A percentile compares a stretch with the other conserved stretches of the same genome.
Evolutionary conservation across 2,113 vertebrate species (phyloP).

Genomic region (Micromys minutus): DNA sequence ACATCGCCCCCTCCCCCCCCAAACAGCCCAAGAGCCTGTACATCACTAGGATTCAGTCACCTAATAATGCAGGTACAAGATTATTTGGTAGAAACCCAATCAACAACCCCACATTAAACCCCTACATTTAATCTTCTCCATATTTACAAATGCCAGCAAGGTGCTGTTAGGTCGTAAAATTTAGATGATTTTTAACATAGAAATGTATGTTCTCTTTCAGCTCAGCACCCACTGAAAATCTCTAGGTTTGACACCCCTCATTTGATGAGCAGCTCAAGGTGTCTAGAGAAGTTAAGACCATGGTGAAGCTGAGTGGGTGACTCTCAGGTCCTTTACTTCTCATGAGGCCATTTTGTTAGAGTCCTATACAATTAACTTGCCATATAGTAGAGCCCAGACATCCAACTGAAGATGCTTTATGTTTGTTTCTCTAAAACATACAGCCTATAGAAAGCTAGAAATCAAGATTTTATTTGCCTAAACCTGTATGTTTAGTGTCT

Average conservation of each 20-base stretch:
- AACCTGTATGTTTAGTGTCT: not conserved
- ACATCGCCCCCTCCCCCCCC: too few species aligned
- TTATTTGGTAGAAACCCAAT: not conserved
- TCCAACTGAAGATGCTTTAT: not conserved
- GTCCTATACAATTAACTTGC: not conserved
- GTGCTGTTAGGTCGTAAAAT: not conserved
- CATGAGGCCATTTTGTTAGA: not conserved
- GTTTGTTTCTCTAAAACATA: not conserved
- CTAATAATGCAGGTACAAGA: not conserved
- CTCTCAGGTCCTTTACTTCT: too few species aligned
- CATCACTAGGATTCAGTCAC: not conserved
- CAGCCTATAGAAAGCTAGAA: not conserved
- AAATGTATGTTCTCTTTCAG: not conserved
- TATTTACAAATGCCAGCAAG: not conserved
- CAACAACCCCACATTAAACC: not conserved
- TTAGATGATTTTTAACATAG: not conserved
- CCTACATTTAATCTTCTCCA: not conserved
- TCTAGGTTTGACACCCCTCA: too few species aligned
- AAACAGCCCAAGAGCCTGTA: too few species aligned
- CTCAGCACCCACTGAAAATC: not conserved
- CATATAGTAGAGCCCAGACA: not conserved
- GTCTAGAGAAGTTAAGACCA: not conserved
- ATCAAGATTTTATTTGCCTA: not conserved
- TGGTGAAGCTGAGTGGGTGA: accelerated
- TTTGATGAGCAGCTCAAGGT: not conserved